These are phyloP conservation scores for Heliopora coerulea DNA, from an alignment of 92 coral and sea anemone species.

Conservation along the genomic window DNA sequence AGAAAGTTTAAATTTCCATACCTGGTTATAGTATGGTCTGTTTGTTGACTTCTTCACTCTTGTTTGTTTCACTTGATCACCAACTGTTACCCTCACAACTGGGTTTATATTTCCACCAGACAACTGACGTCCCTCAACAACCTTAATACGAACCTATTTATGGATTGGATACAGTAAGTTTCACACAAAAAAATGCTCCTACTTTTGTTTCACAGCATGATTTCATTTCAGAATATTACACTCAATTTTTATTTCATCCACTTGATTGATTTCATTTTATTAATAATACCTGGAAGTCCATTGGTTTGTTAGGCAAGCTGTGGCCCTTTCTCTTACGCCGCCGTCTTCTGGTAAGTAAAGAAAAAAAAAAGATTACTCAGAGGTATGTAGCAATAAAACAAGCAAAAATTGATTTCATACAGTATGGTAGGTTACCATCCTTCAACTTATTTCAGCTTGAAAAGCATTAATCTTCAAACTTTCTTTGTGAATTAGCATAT, in stretches of 20 bases:
- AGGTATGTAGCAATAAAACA: too few relatives aligned
- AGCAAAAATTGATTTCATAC: too few relatives aligned
- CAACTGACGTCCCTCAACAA: conserved; percentile 85
- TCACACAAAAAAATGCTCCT: too few relatives aligned
- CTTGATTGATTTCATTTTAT: too few relatives aligned
- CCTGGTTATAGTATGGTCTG: conserved; percentile 88
- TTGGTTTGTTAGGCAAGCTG: conserved; percentile 75
- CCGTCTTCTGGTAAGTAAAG: conserved; percentile 29
- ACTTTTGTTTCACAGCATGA: too few relatives aligned
- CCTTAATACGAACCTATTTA: conserved; percentile 77
- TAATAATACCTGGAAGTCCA: conserved; percentile 78
- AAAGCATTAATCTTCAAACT: too few relatives aligned
- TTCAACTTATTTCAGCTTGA: too few relatives aligned
- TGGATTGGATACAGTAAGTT: too few relatives aligned
- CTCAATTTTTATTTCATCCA: too few relatives aligned
- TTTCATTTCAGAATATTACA: too few relatives aligned
- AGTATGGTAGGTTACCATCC: too few relatives aligned
- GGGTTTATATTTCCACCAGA: conserved; percentile 83
- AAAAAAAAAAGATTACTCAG: neutral
- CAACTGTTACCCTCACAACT: conserved; percentile 69
- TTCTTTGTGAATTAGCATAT: too few relatives aligned
- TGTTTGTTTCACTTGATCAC: conserved; percentile 72
- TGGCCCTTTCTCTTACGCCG: conserved; percentile 50
- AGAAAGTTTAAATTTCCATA: conserved; percentile 7
- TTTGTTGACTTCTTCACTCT: conserved; percentile 76